These are phyloP conservation scores for Diadumene lineata DNA, from an alignment of 92 coral and sea anemone genomes.

Conservation along the genomic window DNA sequence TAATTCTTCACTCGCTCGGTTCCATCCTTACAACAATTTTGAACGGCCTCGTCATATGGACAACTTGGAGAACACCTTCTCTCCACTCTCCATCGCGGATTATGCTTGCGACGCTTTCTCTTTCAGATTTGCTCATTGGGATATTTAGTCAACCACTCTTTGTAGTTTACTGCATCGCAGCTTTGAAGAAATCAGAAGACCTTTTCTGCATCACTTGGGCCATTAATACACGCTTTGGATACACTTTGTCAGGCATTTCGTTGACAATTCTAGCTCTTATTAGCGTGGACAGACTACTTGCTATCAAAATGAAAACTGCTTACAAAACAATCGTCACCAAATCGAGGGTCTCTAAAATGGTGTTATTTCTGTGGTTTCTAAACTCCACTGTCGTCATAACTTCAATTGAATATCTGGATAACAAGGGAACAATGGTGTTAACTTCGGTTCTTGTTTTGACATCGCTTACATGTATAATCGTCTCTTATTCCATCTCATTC, in stretches of 20 bases:
- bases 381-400: neutral
- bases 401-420: neutral
- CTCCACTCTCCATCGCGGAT: slow-evolving; percentile 16
- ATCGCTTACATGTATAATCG: no score
- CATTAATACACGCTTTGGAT: neutral
- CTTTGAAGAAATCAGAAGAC: neutral
- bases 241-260: neutral
- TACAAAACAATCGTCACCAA: neutral
- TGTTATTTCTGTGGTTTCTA: neutral
- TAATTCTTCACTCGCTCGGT: no score
- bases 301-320: slow-evolving; percentile 4
- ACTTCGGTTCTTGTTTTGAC: no score
- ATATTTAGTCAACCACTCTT: neutral
- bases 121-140: slow-evolving; percentile 10
- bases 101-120: slow-evolving; percentile 1
- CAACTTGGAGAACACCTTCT: slow-evolving; percentile 26
- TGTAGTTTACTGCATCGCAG: neutral
- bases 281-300: slow-evolving; percentile 17
- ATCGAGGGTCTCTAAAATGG: neutral
- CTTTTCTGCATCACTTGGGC: slow-evolving; percentile 8
- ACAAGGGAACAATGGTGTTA: neutral
- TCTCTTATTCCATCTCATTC: no score
- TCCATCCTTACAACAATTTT: neutral
- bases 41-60: neutral
- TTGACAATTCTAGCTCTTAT: neutral